Base-by-base conservation (phyloP, 2,888 invertebrate genomes). In the Deroplatys truncata region DNA sequence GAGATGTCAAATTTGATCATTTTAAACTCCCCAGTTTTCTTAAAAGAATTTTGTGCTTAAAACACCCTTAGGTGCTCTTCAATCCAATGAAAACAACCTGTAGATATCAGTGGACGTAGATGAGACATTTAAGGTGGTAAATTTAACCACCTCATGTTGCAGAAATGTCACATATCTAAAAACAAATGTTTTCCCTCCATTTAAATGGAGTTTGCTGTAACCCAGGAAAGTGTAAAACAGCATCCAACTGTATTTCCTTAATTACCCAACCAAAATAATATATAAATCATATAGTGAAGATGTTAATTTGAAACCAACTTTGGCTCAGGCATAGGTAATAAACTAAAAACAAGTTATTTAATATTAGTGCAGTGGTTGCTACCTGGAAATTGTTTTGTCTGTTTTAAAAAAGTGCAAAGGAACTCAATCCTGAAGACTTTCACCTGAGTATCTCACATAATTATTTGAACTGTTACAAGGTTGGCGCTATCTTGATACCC, bases 401-500 rank as follows among this genome's bases (percentile, higher is more conserved):
- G 56, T 7, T 72, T 72, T 20, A 72, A 72, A 20, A 72, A 72
- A 20, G 7, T 20, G 16, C 20, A 72, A 20, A 72, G 56, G 56
- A 72, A 72, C 20, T 72, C 20, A 72, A 72, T 72, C 20, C 56
- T 85, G n/a, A 85, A 49, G 43, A 28, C 28, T 28, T 49, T 85
- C 56, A n/a, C 49, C 56, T 49, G 28, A 85, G 35, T 29, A 85
- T 35, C 85, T 85, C 56, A 28, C 15, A 28, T 43, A 28, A 9
- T 16, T 28, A n/a, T 16, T 85, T 85, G 20, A 85, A 35, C 9
- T 7, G 10, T 7, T 28, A 3, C 9, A 28, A 9, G 2, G 49
- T 25, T 49, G 49, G 43, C 56, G 90, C 89, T 91, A 91, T 89
- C 90, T 91, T 16, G 90, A 83, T 8, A 72, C 82, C 98, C 98